Evolutionary conservation across 2,113 vertebrate species (phyloP), one percentile per base, ranked within the genome.

Genomic region (Barbus barbus): DNA sequence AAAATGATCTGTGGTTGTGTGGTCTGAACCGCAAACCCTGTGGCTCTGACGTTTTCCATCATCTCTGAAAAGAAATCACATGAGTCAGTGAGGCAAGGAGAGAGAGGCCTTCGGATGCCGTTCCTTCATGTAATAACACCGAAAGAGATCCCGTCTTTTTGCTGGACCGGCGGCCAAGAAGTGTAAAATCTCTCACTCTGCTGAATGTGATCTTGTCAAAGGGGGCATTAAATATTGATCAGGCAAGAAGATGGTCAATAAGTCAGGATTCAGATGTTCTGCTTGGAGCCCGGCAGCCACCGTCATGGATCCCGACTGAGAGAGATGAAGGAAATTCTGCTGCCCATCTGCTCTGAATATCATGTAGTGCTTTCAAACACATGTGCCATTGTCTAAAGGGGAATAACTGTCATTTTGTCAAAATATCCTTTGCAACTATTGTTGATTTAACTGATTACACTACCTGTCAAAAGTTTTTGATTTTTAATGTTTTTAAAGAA

Each of bases 191-290:
- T 44, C 73, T 82, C 69, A 61, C 74, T 80, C 78, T 60, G 83
- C 76, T 86, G 60, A 83, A 88, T 86, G 85, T 41, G 74, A 85
- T 85, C 85, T 84, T 78, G 85, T 88, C 77, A 81, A 87, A 86
- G 81, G 79, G 69, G 80, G 81, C 85, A 86, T 88, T 86, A 86
- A 87, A 81, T 86, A 88, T 88, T 85, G 85, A 88, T 88, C 85
- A 86, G 81, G 75, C 28, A 6, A 72, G 44, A 72, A 76, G 83
- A 76, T 77, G 83, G 85, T 88, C 87, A 87, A 85, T 86, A 88
- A 85, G 87, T 71, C n/a, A 33, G 53, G 58, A 85, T 86, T 76
- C 48, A 61, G 83, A 83, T 79, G 69, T 81, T 74, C 53, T 69
- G 63, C 85, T 61, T 74, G 74, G 85, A 82, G 81, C 46, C 80